Base-by-base conservation (phyloP, 1,140 invertebrate genomes). In the Musca domestica region DNA sequence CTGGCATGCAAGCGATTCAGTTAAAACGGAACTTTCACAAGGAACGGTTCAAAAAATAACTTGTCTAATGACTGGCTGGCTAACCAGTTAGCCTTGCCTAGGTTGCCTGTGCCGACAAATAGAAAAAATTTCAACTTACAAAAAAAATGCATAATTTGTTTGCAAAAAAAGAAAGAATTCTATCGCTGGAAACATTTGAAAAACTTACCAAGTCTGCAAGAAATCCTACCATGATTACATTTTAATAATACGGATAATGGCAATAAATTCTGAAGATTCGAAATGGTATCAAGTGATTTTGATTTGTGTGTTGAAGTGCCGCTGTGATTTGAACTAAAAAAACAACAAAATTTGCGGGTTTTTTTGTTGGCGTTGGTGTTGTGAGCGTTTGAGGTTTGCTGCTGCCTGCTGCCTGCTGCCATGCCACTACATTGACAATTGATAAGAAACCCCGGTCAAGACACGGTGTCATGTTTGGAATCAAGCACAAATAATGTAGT, bases 11-110 rank as follows among this genome's bases (percentile, higher is more conserved):
- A 68, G 52, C 64, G 56, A 70, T 75, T 80, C 74, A 80, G 77
- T 80, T 72, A 72, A 77, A 78, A 79, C 72, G 70, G 69, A 76
- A 76, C 74, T 70, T 73, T 75, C 74, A 71, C 74, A 74, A 76
- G 70, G 71, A 73, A 70, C 78, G 74, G 77, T 80, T 69, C 66
- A 47, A 61, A 41, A 30, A 41, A 41, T 61, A 61, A 61, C 56
- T 61, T 20, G 56, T 61, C 56, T 61, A 41, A 41, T 41, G n/a
- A n/a, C n/a, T n/a, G 52, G 52, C 52, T 56, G 56, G 56, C 56
- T 61, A n/a, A 7, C 15, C 27, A 27, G 54, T 27, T 58, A 41
- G 34, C 34, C 34, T 41, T 41, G 34, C 34, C 34, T 22, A 49
- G 17, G 41, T 25, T 63, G 22, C 20, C 52, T 27, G 52, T 41